Base-by-base conservation (phyloP, 2,113 vertebrate genomes). In the Albula goreensis region DNA sequence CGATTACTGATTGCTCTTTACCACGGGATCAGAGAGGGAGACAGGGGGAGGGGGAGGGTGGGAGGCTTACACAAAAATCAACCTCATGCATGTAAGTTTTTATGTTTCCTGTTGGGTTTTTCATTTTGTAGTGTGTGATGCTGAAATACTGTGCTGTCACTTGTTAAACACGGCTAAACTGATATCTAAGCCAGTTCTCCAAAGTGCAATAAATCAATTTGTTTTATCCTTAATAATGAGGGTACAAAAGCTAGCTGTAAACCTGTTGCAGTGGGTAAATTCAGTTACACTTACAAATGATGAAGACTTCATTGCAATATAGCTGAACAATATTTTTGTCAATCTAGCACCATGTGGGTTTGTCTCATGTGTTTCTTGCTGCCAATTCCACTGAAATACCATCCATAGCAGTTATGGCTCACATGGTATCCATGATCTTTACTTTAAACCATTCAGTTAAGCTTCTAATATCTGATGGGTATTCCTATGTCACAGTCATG, bases 1-100 rank as follows among this genome's bases (percentile, higher is more conserved):
- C 91, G 89, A 95, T 95, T 95, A 95, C 88, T 80, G 85, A 86
- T 88, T 90, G 90, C 89, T 93, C 91, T 93, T 92, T 92, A 90
- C 91, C 87, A 85, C 31, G 6, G 89, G 92, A 94, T 91, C 90
- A 93, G 88, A n/a, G 50, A n/a, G 49, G 19, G 57, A 53, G 80
- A 79, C 15, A 60, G 49, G 52, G 86, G 82, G 83, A 78, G 83
- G 10, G 49, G 81, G 19, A 74, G 60, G 48, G 17, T 0, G 4
- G 19, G 41, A 15, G 15, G 11, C 19, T 8, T 50, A 78, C 50
- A n/a, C 56, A 13, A 63, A 81, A 17, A 9, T 74, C 50, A 12
- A 84, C 6, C 10, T 80, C 22, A 50, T 49, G 15, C 12, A 15
- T 80, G 50, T 50, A 48, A 49, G 15, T 79, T 79, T 17, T 15